Conservation (phyloP, 2,888 invertebrate genomes). For the Aleiodes leptofemur region DNA sequence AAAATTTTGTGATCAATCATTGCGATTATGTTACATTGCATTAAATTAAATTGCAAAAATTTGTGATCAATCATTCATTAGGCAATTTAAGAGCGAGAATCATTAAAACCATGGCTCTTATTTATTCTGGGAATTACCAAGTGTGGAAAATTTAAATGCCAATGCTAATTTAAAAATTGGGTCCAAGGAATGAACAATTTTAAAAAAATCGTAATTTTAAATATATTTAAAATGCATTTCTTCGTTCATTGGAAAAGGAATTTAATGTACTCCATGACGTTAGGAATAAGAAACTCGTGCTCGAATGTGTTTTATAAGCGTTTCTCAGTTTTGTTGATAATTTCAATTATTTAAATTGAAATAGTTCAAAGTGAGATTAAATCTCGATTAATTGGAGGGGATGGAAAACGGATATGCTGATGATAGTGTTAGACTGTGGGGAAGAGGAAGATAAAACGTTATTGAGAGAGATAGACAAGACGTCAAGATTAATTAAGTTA, state of each 20-base stretch:
- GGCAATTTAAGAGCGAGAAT: slow-evolving; percentile 22
- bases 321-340: background rate
- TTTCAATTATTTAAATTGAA: background rate
- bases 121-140: slow-evolving; percentile 61
- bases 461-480: slow-evolving; percentile 58
- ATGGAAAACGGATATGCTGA: slow-evolving; percentile 42
- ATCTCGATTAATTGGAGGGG: slow-evolving; percentile 26
- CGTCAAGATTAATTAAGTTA: slow-evolving; percentile 61
- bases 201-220: slow-evolving; percentile 5
- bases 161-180: slow-evolving; percentile 52
- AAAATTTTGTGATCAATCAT: slow-evolving; percentile 41
- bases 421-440: slow-evolving; percentile 43
- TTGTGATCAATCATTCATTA: slow-evolving; percentile 31
- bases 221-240: slow-evolving; percentile 9
- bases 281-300: slow-evolving; percentile 28
- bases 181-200: slow-evolving; percentile 45
- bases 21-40: too few species aligned
- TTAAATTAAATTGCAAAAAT: too few species aligned
- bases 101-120: slow-evolving; percentile 64
- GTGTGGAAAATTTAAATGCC: slow-evolving; percentile 57
- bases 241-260: slow-evolving; percentile 39
- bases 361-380: background rate
- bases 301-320: background rate
- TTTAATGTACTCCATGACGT: slow-evolving; percentile 41
- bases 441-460: slow-evolving; percentile 21